phyloP scores from a whole-genome alignment of 2,888 invertebrate species.

The Dioctria rufipes region DNA sequence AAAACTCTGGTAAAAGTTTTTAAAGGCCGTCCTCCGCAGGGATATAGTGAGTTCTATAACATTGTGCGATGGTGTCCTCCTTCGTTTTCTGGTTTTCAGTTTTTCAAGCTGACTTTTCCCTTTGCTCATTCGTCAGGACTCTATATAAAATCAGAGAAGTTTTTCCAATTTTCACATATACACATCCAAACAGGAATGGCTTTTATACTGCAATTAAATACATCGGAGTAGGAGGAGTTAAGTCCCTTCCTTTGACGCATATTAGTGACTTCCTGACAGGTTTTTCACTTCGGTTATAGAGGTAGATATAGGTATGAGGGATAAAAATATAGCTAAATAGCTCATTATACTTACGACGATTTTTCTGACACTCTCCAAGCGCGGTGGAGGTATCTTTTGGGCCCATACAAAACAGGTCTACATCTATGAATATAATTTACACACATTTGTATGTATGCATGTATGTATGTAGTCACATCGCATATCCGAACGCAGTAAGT shows the following conservation, averaged over 20 bases:
- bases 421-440: too few relatives aligned
- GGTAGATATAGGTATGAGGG: too few relatives aligned
- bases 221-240: slow-evolving; percentile 1
- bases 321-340: too few relatives aligned
- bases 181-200: neutral
- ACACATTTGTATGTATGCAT: too few relatives aligned
- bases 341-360: neutral
- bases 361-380: neutral
- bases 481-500: neutral
- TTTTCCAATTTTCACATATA: slow-evolving; percentile 11
- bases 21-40: neutral
- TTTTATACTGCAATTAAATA: neutral
- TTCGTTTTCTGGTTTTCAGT: neutral
- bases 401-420: neutral
- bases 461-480: too few relatives aligned
- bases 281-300: too few relatives aligned
- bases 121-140: neutral
- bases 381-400: neutral
- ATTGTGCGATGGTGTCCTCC: neutral
- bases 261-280: neutral
- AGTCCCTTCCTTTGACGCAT: slow-evolving; percentile 8
- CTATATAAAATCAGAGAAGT: neutral
- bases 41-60: neutral
- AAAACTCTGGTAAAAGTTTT: neutral
- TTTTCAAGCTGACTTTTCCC: neutral